phyloP scores from a whole-genome alignment of 1,140 invertebrate genomes.

The Antheraea pernyi region DNA sequence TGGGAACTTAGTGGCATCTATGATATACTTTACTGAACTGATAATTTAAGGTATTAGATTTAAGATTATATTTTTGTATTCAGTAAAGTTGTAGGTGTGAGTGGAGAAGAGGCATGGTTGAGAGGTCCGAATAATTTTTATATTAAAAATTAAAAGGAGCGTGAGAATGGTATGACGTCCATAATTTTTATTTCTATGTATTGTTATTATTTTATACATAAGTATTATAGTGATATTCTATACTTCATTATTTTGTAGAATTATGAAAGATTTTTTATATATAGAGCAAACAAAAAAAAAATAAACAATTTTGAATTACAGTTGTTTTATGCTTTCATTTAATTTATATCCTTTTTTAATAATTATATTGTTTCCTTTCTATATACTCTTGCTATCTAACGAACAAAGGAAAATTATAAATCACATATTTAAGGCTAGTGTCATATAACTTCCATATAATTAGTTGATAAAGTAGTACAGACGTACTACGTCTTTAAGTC shows the following conservation, averaged over 20 bases:
- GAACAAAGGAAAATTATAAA: too few relatives aligned
- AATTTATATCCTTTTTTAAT: neutral
- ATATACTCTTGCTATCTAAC: too few relatives aligned
- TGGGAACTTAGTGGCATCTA: constrained; percentile 44
- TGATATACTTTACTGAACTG: constrained; percentile 61
- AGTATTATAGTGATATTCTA: constrained; percentile 71
- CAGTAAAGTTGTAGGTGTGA: constrained; percentile 37
- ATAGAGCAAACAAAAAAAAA: constrained; percentile 43
- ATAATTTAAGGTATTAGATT: constrained; percentile 50
- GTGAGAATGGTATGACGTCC: constrained; percentile 68
- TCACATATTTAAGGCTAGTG: too few relatives aligned
- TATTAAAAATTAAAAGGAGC: constrained; percentile 74
- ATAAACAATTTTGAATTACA: constrained; percentile 56
- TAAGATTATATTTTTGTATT: constrained; percentile 54
- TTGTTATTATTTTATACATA: constrained; percentile 63
- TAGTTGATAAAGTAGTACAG: too few relatives aligned
- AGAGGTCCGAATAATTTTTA: constrained; percentile 71
- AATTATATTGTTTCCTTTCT: neutral
- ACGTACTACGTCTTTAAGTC: too few relatives aligned
- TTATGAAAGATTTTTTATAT: constrained; percentile 61
- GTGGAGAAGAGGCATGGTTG: constrained; percentile 36
- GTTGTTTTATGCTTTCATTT: constrained; percentile 19
- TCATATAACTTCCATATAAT: too few relatives aligned
- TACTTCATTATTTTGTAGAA: constrained; percentile 65
- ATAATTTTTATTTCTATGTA: constrained; percentile 46